Conservation (phyloP, 64 coral and sea anemone species). For the Pocillopora verrucosa region DNA sequence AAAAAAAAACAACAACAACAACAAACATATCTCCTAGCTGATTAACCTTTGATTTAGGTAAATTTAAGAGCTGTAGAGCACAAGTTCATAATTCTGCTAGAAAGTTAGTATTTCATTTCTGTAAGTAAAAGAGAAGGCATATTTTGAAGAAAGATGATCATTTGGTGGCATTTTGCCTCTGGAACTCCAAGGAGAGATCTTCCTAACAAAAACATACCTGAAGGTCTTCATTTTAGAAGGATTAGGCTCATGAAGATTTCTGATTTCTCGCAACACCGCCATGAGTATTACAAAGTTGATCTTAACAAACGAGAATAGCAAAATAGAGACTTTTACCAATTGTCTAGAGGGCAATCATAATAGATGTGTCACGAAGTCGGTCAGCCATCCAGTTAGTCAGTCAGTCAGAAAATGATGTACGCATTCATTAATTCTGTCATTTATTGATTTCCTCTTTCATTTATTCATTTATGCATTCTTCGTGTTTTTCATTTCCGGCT, state of each 20-base stretch:
- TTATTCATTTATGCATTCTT: neutral
- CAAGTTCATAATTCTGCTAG: too few species aligned
- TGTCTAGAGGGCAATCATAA: neutral
- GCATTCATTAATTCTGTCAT: neutral
- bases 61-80: too few species aligned
- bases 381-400: neutral
- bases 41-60: too few species aligned
- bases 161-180: too few species aligned
- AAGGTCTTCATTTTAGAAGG: constrained; percentile 29
- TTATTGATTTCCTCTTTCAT: neutral
- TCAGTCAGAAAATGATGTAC: neutral
- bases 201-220: constrained; percentile 37
- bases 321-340: neutral
- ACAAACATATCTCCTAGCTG: too few species aligned
- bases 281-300: constrained; percentile 37
- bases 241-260: constrained; percentile 33
- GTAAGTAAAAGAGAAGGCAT: too few species aligned
- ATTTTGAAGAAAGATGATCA: too few species aligned
- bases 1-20: too few species aligned
- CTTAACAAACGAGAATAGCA: neutral
- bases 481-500: too few species aligned
- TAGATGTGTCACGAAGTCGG: neutral
- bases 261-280: constrained; percentile 32
- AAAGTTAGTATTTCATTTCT: too few species aligned
- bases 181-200: too few species aligned